Conservation (phyloP, 2,888 invertebrate genomes). For the Byasa hedistus region DNA sequence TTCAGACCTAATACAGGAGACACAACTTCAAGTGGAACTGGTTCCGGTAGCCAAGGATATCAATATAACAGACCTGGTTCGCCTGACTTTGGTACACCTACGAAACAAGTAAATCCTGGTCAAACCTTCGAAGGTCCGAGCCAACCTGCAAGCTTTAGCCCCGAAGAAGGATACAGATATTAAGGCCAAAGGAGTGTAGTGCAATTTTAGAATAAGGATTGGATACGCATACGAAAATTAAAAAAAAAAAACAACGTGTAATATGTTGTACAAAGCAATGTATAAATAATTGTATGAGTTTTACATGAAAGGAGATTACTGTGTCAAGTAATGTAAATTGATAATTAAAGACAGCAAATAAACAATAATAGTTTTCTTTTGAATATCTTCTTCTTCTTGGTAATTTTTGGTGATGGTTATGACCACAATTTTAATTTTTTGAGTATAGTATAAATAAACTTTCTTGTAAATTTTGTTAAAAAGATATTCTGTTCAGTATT, state of each 20-base stretch:
- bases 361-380: constrained; percentile 1
- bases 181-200: constrained; percentile 55
- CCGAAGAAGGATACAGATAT: constrained; percentile 72
- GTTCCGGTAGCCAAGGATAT: constrained; percentile 10
- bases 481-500: too few species aligned
- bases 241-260: constrained; percentile 36
- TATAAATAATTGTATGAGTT: constrained; percentile 33
- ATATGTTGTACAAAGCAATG: constrained; percentile 45
- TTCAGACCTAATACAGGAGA: constrained; percentile 12
- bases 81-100: constrained; percentile 13
- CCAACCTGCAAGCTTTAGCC: constrained; percentile 68
- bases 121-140: constrained; percentile 59
- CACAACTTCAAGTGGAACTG: constrained; percentile 4
- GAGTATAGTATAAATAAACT: too few species aligned
- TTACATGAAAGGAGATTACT: constrained; percentile 44
- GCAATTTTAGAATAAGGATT: constrained; percentile 37
- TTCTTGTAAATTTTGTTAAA: too few species aligned
- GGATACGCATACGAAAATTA: constrained; percentile 37
- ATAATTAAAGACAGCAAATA: constrained; percentile 20
- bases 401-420: too few species aligned
- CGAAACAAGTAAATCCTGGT: constrained; percentile 30
- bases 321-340: constrained; percentile 43
- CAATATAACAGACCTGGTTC: constrained; percentile 25
- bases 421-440: too few species aligned
- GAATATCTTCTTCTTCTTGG: neutral